Percentiles rank a stretch among this genome's conserved stretches.
phyloP scores from a whole-genome alignment of 2,797 vertebrate genomes.

The Acipenser ruthenus region DNA sequence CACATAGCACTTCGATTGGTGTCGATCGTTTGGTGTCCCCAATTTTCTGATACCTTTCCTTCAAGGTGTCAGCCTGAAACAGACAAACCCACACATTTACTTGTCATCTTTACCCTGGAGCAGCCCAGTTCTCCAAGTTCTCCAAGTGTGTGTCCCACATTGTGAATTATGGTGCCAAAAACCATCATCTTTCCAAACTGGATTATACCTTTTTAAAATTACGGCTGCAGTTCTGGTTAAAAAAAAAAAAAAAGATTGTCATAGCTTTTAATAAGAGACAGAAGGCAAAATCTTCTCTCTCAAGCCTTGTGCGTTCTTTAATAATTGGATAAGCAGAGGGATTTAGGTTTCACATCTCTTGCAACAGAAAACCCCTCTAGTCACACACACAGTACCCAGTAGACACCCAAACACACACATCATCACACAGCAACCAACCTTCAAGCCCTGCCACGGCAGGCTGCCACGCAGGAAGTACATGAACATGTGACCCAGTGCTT shows the following conservation, averaged over 20 bases:
- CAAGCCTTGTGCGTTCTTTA: too few species aligned
- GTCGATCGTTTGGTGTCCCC: conserved; percentile 94
- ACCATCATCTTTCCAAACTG: not conserved
- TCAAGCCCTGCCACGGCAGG: conserved; percentile 96
- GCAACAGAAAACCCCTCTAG: too few species aligned
- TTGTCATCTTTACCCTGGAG: too few species aligned
- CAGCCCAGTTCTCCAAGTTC: too few species aligned
- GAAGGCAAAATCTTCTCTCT: too few species aligned
- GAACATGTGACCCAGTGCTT: conserved; percentile 96
- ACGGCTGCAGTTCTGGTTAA: not conserved
- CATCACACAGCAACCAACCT: conserved; percentile 57
- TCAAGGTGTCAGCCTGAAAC: conserved; percentile 83
- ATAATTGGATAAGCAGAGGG: too few species aligned
- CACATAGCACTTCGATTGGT: conserved; percentile 89
- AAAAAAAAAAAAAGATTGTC: not conserved
- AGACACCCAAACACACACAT: too few species aligned
- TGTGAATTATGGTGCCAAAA: not conserved
- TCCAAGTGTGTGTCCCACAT: too few species aligned
- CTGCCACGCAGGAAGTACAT: conserved; percentile 97
- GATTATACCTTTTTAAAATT: not conserved
- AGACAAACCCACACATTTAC: not conserved
- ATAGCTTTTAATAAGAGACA: too few species aligned
- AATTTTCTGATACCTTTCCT: conserved; percentile 96
- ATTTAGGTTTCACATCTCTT: too few species aligned
- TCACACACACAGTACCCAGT: too few species aligned